Conservation (phyloP, 2,888 invertebrate species). For the Geotrupes spiniger region DNA sequence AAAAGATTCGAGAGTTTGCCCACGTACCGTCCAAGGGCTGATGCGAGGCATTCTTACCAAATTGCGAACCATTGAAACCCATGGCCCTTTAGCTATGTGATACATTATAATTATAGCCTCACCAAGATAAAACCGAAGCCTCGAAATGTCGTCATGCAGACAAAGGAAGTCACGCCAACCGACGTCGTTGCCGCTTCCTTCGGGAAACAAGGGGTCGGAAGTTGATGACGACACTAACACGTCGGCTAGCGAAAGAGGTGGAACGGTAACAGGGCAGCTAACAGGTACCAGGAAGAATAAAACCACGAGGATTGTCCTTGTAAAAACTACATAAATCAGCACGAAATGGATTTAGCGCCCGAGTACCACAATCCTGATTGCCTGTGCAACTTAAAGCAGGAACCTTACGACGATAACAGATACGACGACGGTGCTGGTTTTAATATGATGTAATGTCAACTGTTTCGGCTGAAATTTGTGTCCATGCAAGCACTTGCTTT, state of each 20-base stretch:
- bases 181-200: too few relatives aligned
- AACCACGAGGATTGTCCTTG: not conserved
- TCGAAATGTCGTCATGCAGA: conserved; percentile 24
- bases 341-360: conserved; percentile 2
- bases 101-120: too few relatives aligned
- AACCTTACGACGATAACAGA: conserved; percentile 15
- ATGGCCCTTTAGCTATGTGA: too few relatives aligned
- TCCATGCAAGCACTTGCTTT: too few relatives aligned
- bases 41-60: too few relatives aligned
- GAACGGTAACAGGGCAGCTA: not conserved
- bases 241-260: not conserved
- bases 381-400: conserved; percentile 24
- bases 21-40: too few relatives aligned
- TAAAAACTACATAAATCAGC: not conserved
- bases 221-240: not conserved
- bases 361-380: conserved; percentile 26
- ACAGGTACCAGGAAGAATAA: not conserved
- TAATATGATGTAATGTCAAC: too few relatives aligned
- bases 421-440: conserved; percentile 8
- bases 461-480: too few relatives aligned
- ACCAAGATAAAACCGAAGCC: conserved; percentile 20
- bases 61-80: too few relatives aligned
- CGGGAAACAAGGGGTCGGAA: too few relatives aligned
- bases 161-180: conserved; percentile 2
- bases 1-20: too few relatives aligned